Evolutionary conservation across 2,797 vertebrate genomes (phyloP), one percentile per base, ranked within the genome.

Genomic region (Hoplostethus mediterraneus): DNA sequence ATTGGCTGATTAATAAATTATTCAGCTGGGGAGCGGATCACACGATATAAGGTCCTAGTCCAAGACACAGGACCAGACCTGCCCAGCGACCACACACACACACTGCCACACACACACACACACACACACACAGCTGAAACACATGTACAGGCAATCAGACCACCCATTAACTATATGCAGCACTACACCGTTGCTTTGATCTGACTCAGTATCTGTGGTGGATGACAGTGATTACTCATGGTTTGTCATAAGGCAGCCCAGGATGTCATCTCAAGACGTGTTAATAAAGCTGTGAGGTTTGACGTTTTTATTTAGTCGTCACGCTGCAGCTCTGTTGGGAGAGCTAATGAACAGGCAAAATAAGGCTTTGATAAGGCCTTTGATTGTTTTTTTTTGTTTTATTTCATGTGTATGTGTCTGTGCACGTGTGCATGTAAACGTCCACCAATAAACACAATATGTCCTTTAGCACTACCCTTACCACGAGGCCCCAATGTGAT

Each of bases 1-100:
- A 92, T 95, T 94, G 93, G 93, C 93, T 94, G 89, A 94, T 92
- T 90, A 87, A 91, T 95, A 70, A 94, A 95, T 95, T 94, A 95
- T 95, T 95, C 90, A 95, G 69, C 79, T 90, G 81, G 84, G 69
- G 80, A 90, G 86, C 65, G 59, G 90, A 92, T 92, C 83, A 85
- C 85, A 87, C 89, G 88, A 90, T 85, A 89, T 81, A 90, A 90
- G 80, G 84, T 85, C 86, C 73, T 47, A 68, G 83, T 62, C 76
- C 67, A 85, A 89, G 89, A 86, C 67, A 67, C 74, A 47, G 56
- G 65, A 70, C 80, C 74, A 74, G 59, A 77, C 52, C 59, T 70
- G 66, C n/a, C 67, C 58, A 33, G 63, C 3, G 49, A 69, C 68
- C 67, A 61, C 70, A 82, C 62, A 69, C 67, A 77, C 28, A 70